phyloP scores from a whole-genome alignment of 2,888 invertebrate species.

The Chymomyza fuscimana region DNA sequence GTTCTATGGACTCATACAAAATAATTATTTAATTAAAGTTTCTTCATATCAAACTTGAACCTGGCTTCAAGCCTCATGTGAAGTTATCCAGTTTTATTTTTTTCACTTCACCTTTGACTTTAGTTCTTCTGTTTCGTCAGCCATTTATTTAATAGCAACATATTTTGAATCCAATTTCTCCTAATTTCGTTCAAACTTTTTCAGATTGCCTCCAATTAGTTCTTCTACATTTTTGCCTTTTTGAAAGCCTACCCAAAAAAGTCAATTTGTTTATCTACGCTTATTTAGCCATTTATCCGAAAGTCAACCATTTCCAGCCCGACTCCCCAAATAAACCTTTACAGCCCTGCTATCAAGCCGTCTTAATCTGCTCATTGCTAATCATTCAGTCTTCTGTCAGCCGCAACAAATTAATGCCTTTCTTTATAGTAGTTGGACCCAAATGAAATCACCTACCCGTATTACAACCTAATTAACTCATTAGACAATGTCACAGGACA shows the following conservation, averaged over 20 bases:
- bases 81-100: too few species aligned
- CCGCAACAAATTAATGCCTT: slow-evolving; percentile 34
- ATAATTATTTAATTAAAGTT: too few species aligned
- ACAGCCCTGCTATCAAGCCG: neutral
- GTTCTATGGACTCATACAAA: too few species aligned
- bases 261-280: neutral
- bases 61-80: too few species aligned
- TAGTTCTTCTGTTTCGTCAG: too few species aligned
- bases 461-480: slow-evolving; percentile 67
- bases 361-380: neutral
- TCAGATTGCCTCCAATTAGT: neutral
- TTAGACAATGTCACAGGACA: slow-evolving; percentile 61
- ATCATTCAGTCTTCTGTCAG: neutral
- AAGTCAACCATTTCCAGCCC: neutral
- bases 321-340: neutral
- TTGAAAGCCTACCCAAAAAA: neutral
- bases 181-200: neutral
- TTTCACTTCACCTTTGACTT: too few species aligned
- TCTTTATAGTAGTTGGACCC: slow-evolving; percentile 25
- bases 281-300: neutral
- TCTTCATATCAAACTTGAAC: too few species aligned
- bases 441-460: slow-evolving; percentile 46
- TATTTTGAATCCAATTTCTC: too few species aligned
- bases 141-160: too few species aligned
- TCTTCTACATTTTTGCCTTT: neutral